phyloP scores from a whole-genome alignment of 1,140 invertebrate species.

The Zaprionus taronus region DNA sequence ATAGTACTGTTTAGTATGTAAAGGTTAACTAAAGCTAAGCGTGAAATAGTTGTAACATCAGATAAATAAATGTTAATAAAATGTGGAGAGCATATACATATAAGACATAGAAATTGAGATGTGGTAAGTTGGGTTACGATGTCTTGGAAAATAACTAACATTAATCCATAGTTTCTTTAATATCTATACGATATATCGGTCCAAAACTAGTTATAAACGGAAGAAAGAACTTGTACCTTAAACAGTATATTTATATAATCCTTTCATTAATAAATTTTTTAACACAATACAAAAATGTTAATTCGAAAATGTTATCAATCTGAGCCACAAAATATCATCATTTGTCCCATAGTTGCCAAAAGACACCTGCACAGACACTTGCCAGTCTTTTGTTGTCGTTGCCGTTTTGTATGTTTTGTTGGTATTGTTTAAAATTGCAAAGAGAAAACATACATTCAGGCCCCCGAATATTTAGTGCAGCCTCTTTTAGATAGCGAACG shows the following conservation, averaged over 20 bases:
- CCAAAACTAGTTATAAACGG: neutral
- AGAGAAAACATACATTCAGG: neutral
- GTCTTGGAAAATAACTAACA: too few relatives aligned
- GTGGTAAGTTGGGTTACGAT: too few relatives aligned
- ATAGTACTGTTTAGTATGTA: too few relatives aligned
- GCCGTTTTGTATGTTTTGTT: neutral
- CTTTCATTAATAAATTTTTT: too few relatives aligned
- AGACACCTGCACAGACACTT: constrained; percentile 3
- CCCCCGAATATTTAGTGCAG: constrained; percentile 4
- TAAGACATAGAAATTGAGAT: too few relatives aligned
- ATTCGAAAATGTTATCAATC: too few relatives aligned
- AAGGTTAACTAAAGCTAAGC: too few relatives aligned
- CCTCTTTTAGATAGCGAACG: neutral
- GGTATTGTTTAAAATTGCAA: neutral
- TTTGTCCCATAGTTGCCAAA: neutral
- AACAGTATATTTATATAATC: too few relatives aligned
- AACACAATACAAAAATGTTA: too few relatives aligned
- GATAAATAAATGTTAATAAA: too few relatives aligned
- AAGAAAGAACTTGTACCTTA: neutral
- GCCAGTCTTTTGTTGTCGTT: neutral
- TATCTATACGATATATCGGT: neutral
- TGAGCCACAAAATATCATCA: neutral
- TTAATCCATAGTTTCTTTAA: neutral
- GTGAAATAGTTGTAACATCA: too few relatives aligned
- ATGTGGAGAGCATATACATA: too few relatives aligned